Percentiles rank a stretch among this genome's conserved stretches.
phyloP scores from a whole-genome alignment of 1,140 invertebrate species.

The Battus philenor region DNA sequence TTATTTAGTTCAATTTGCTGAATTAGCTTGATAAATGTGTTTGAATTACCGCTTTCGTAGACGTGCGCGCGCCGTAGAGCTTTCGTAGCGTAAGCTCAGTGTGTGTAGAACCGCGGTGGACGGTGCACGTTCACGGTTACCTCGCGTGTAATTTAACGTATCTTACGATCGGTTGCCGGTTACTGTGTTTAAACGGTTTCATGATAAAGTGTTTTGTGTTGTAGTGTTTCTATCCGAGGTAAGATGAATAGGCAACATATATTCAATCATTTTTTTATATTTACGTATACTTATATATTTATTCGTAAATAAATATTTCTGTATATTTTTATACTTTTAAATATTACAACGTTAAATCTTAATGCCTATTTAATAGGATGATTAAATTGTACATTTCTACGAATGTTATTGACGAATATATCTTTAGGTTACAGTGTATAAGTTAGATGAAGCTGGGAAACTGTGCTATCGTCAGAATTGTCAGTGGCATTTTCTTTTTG shows the following conservation, averaged over 20 bases:
- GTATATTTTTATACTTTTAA: too few species aligned
- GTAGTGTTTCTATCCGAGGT: neutral
- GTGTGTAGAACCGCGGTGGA: conserved; percentile 18
- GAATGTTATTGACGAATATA: too few species aligned
- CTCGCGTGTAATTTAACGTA: conserved; percentile 15
- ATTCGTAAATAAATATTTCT: too few species aligned
- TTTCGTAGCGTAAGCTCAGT: conserved; percentile 37
- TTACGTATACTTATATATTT: too few species aligned
- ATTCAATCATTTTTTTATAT: too few species aligned
- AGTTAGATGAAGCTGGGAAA: too few species aligned
- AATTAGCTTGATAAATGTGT: conserved; percentile 70
- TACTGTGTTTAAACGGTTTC: conserved; percentile 18
- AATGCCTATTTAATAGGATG: too few species aligned
- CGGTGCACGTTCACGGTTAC: conserved; percentile 18
- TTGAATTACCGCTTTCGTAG: conserved; percentile 61
- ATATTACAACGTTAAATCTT: too few species aligned
- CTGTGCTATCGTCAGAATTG: too few species aligned
- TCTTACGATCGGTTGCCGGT: conserved; percentile 21
- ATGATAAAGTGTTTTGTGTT: conserved; percentile 1
- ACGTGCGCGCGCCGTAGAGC: conserved; percentile 61
- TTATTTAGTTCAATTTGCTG: conserved; percentile 71
- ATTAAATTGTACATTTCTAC: too few species aligned
- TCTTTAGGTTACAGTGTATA: too few species aligned
- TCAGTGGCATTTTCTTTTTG: conserved; percentile 6
- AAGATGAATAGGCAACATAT: neutral